Conservation (phyloP, 1,140 invertebrate genomes). For the Achatina immaculata region DNA sequence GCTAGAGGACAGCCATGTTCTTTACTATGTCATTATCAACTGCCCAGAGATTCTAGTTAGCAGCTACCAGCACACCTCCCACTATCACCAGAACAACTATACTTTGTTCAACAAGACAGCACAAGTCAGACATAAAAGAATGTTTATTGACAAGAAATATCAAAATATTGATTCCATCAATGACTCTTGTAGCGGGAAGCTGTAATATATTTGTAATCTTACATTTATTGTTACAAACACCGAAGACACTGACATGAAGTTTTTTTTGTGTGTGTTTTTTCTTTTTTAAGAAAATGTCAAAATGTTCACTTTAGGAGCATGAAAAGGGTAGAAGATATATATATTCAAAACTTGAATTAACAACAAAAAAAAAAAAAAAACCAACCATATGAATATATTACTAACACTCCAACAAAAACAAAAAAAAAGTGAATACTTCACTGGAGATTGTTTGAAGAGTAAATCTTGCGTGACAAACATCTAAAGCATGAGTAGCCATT, state of each 20-base stretch:
- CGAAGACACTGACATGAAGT: neutral
- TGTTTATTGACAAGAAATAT: no score
- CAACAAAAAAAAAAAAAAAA: neutral
- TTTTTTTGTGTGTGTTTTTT: no score
- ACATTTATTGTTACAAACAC: conserved; percentile 5
- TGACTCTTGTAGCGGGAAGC: no score
- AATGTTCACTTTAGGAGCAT: neutral
- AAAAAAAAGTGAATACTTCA: neutral
- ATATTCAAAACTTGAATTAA: neutral
- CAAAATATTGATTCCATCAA: no score
- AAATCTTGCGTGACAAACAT: neutral
- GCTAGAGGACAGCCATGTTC: no score
- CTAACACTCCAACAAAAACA: no score
- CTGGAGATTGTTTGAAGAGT: neutral
- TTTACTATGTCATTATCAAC: no score
- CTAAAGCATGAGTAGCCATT: neutral
- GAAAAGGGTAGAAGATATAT: neutral
- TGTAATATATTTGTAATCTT: neutral
- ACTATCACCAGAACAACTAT: no score
- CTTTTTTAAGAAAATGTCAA: neutral
- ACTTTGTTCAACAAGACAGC: no score
- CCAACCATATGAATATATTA: neutral
- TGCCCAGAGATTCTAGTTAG: no score
- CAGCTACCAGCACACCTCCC: no score
- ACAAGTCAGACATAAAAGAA: no score